Evolutionary conservation across 1,140 invertebrate genomes (phyloP).

Genomic region (Trypoxylus dichotomus): DNA sequence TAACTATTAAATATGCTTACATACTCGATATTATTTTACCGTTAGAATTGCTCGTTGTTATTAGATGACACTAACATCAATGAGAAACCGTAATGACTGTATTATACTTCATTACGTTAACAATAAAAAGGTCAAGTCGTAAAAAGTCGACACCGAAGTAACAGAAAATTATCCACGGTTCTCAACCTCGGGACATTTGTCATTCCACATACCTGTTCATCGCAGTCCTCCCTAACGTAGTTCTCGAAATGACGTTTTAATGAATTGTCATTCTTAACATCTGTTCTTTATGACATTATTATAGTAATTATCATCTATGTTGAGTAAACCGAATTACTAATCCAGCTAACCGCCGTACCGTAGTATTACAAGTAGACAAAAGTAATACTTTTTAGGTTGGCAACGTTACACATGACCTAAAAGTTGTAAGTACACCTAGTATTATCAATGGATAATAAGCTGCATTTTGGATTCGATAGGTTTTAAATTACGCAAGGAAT

Average conservation of each 20-base stretch:
- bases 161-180: not conserved
- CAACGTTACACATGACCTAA: not conserved
- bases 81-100: too few species aligned
- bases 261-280: constrained; percentile 3
- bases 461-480: too few species aligned
- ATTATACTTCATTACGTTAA: too few species aligned
- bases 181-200: not conserved
- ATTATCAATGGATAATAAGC: too few species aligned
- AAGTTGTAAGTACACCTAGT: too few species aligned
- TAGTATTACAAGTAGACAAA: not conserved
- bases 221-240: not conserved
- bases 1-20: too few species aligned
- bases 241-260: not conserved
- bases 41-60: too few species aligned
- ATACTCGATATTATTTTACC: too few species aligned
- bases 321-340: not conserved
- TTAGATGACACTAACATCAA: too few species aligned
- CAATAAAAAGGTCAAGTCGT: not conserved
- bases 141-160: not conserved
- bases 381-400: not conserved
- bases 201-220: not conserved
- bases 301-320: constrained; percentile 3
- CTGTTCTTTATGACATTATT: not conserved
- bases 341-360: not conserved
- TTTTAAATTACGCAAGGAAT: too few species aligned